Percentiles rank a stretch among this genome's conserved stretches.
phyloP scores from a whole-genome alignment of 37 sponge, comb jelly and placozoan species.

The Halichondria panicea region DNA sequence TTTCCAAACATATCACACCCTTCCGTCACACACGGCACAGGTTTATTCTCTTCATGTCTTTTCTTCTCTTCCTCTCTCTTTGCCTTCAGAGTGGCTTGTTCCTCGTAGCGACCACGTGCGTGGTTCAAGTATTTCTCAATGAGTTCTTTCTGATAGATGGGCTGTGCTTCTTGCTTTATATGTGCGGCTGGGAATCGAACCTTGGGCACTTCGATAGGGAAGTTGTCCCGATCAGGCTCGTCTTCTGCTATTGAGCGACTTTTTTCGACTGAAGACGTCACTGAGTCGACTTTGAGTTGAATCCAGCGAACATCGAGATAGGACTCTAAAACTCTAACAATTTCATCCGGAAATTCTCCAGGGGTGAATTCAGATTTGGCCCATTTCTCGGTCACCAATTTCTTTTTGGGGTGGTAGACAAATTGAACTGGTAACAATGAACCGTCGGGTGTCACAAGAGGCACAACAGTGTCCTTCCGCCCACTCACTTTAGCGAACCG shows the following conservation, averaged over 20 bases:
- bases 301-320: slow-evolving; percentile 75
- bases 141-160: slow-evolving; percentile 68
- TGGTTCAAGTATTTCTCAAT: slow-evolving; percentile 58
- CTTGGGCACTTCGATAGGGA: slow-evolving; percentile 40
- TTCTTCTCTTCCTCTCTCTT: slow-evolving; percentile 56
- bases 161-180: slow-evolving; percentile 47
- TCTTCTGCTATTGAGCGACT: not conserved
- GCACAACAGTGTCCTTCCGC: slow-evolving; percentile 67
- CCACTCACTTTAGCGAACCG: slow-evolving; percentile 5
- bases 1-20: slow-evolving; percentile 70
- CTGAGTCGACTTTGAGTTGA: slow-evolving; percentile 15
- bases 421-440: slow-evolving; percentile 81
- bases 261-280: not conserved
- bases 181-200: slow-evolving; percentile 76
- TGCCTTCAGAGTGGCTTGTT: slow-evolving; percentile 5
- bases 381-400: slow-evolving; percentile 36
- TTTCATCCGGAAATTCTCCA: slow-evolving; percentile 59
- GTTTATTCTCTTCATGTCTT: not conserved
- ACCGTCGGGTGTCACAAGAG: slow-evolving; percentile 80
- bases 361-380: slow-evolving; percentile 13
- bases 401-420: slow-evolving; percentile 61
- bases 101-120: slow-evolving; percentile 34
- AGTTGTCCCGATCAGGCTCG: slow-evolving; percentile 7
- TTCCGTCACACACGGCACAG: slow-evolving; percentile 51
- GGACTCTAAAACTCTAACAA: slow-evolving; percentile 53